phyloP scores from a whole-genome alignment of 1,140 invertebrate genomes.

The Cecropterus lyciades region DNA sequence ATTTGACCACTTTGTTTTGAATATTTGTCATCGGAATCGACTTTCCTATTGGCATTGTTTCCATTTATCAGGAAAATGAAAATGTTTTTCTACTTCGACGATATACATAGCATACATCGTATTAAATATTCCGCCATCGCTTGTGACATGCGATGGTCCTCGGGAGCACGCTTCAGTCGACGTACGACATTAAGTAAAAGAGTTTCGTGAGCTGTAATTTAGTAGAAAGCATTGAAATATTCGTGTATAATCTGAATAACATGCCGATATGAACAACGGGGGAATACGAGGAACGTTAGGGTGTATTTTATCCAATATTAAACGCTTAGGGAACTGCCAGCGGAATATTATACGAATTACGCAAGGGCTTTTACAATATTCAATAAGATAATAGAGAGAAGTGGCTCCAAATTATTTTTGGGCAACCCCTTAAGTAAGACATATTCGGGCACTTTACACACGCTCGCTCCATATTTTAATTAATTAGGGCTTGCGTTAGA shows the following conservation, averaged over 20 bases:
- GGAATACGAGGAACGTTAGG: slow-evolving; percentile 75
- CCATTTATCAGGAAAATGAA: too few relatives aligned
- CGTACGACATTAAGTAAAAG: slow-evolving; percentile 71
- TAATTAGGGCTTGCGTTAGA: slow-evolving; percentile 2
- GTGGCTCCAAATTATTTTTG: slow-evolving; percentile 15
- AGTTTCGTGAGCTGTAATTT: slow-evolving; percentile 82
- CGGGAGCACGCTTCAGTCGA: slow-evolving; percentile 47
- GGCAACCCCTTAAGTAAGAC: slow-evolving; percentile 11
- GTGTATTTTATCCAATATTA: slow-evolving; percentile 83
- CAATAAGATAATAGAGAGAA: slow-evolving; percentile 66
- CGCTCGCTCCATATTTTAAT: slow-evolving; percentile 7
- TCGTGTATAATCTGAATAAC: slow-evolving; percentile 84
- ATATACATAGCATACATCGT: background rate
- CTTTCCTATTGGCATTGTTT: too few relatives aligned
- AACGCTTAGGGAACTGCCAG: slow-evolving; percentile 73
- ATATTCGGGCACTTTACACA: slow-evolving; percentile 5
- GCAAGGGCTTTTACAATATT: slow-evolving; percentile 71
- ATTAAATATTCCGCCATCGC: slow-evolving; percentile 43
- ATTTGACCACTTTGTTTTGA: too few relatives aligned
- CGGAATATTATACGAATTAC: slow-evolving; percentile 78
- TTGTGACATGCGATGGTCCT: slow-evolving; percentile 53
- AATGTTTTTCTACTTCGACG: too few relatives aligned
- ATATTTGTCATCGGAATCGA: background rate
- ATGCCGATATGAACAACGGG: slow-evolving; percentile 83
- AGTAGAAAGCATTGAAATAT: slow-evolving; percentile 84